A percentile compares a stretch with the other conserved stretches of the same genome.
Evolutionary conservation across 2,888 invertebrate species (phyloP).

Genomic region (Eupithecia exiguata): DNA sequence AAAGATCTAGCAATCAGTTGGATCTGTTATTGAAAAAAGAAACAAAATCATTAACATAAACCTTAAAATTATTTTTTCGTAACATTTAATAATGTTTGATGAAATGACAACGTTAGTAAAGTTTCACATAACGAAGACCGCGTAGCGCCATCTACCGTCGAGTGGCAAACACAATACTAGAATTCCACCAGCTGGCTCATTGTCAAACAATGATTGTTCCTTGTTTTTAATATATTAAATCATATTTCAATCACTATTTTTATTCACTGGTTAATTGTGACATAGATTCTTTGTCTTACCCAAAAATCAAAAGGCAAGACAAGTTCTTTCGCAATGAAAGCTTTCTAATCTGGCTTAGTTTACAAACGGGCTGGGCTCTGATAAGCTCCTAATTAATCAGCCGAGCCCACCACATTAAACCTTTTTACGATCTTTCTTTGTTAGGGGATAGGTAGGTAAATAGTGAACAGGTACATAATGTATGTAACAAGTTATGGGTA

Average conservation of each 20-base stretch:
- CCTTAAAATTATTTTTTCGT: no score
- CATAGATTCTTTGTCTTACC: not conserved
- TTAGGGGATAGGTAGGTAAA: conserved; percentile 8
- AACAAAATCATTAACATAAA: no score
- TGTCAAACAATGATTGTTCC: not conserved
- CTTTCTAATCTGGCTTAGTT: conserved; percentile 51
- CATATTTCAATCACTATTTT: not conserved
- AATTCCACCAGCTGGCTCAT: not conserved
- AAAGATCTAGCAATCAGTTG: not conserved
- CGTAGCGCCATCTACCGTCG: conserved; percentile 70
- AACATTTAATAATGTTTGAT: not conserved
- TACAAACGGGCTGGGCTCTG: conserved; percentile 64
- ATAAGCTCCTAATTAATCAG: conserved; percentile 80
- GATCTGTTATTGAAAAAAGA: no score
- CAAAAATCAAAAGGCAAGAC: not conserved
- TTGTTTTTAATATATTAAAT: not conserved
- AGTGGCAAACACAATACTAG: conserved; percentile 55
- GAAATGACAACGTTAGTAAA: not conserved
- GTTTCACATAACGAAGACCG: conserved; percentile 32
- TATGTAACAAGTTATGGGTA: not conserved
- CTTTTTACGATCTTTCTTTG: conserved; percentile 66
- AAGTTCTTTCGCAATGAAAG: conserved; percentile 8
- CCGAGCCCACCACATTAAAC: conserved; percentile 77
- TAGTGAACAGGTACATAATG: not conserved
- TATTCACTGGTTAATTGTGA: not conserved